Evolutionary conservation across 2,888 invertebrate genomes (phyloP).

Genomic region (Drosophila maculinotata): DNA sequence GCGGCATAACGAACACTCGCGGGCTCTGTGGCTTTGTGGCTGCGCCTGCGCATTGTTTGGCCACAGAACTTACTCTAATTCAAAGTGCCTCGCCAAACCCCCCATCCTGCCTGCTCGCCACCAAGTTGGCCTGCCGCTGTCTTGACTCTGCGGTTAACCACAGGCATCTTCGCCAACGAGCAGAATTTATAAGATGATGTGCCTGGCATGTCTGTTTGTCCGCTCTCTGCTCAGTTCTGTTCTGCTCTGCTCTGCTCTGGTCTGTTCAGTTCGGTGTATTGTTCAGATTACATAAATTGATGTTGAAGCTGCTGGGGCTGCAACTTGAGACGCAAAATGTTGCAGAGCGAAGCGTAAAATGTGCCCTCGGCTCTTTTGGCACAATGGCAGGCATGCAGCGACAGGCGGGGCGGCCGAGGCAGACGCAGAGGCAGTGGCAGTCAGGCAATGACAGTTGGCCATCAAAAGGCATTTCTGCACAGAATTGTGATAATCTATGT

Average conservation of each 20-base stretch:
- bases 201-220: constrained; percentile 35
- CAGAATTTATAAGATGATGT: constrained; percentile 78
- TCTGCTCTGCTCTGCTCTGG: background rate
- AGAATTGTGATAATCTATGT: constrained; percentile 58
- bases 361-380: constrained; percentile 26
- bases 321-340: constrained; percentile 71
- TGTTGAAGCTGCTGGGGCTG: constrained; percentile 68
- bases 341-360: constrained; percentile 59
- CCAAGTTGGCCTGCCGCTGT: background rate
- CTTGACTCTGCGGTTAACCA: constrained; percentile 67
- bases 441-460: constrained; percentile 55
- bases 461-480: constrained; percentile 45
- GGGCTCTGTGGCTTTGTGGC: constrained; percentile 23
- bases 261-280: constrained; percentile 40
- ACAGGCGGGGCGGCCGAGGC: background rate
- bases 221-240: background rate
- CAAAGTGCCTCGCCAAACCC: constrained; percentile 37
- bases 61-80: constrained; percentile 55
- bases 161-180: constrained; percentile 73
- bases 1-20: constrained; percentile 11
- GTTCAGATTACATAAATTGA: constrained; percentile 78
- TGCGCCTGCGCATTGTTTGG: constrained; percentile 56
- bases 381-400: constrained; percentile 42
- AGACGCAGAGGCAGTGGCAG: no score
- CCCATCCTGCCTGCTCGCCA: background rate